Conservation (phyloP, 2,797 vertebrate genomes). For the Craterocephalus amniculus region DNA sequence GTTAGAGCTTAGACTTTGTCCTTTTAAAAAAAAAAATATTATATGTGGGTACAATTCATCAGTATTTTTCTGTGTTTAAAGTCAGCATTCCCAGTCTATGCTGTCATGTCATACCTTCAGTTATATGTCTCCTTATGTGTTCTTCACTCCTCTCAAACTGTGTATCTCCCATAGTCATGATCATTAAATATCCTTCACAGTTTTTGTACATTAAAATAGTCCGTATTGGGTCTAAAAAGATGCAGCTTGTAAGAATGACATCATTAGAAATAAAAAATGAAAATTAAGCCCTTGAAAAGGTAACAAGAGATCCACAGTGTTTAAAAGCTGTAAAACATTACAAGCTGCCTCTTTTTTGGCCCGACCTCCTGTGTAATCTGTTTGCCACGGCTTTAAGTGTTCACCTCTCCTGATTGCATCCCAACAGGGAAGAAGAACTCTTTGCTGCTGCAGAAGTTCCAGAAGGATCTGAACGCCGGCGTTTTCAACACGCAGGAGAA, state of each 20-base stretch:
- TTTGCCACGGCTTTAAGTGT: slow-evolving; percentile 56
- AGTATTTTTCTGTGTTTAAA: slow-evolving; percentile 64
- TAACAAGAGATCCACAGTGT: not conserved
- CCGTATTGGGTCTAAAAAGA: slow-evolving; percentile 54
- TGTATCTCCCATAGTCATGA: slow-evolving; percentile 70
- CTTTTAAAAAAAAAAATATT: no score
- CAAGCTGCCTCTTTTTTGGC: slow-evolving; percentile 67
- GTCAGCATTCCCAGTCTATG: slow-evolving; percentile 63
- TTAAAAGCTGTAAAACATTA: slow-evolving; percentile 16
- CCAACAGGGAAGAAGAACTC: slow-evolving; percentile 98
- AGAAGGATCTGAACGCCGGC: slow-evolving; percentile 98
- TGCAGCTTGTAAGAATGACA: slow-evolving; percentile 68
- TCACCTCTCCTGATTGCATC: slow-evolving; percentile 70
- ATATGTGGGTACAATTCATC: slow-evolving; percentile 66
- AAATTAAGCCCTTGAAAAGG: not conserved
- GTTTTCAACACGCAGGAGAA: slow-evolving; percentile 99
- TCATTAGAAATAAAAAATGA: not conserved
- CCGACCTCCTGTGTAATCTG: slow-evolving; percentile 53
- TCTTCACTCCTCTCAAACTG: slow-evolving; percentile 61
- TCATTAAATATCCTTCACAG: slow-evolving; percentile 72
- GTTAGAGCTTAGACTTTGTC: slow-evolving; percentile 42
- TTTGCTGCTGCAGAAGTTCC: slow-evolving; percentile 97
- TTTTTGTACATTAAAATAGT: slow-evolving; percentile 49
- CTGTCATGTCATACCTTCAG: slow-evolving; percentile 59
- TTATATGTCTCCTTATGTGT: slow-evolving; percentile 69